Evolutionary conservation across 2,113 vertebrate genomes (phyloP).

Genomic region (Phalacrocorax aristotelis): DNA sequence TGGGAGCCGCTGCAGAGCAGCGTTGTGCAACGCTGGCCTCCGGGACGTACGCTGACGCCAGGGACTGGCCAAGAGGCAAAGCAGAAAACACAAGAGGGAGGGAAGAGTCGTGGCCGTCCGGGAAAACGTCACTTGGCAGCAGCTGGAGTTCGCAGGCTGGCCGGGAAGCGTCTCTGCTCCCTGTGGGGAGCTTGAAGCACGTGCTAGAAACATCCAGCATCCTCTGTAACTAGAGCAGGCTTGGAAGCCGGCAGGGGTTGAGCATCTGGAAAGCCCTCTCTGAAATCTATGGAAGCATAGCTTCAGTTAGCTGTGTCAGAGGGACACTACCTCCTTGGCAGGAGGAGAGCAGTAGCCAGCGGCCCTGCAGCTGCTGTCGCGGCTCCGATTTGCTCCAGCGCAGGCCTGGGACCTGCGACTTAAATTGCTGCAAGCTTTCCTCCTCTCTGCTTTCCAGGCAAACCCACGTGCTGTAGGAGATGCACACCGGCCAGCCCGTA

Average conservation of each 20-base stretch:
- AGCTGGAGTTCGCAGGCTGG: background rate
- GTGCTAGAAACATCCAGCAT: background rate
- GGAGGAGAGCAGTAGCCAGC: background rate
- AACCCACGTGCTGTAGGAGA: background rate
- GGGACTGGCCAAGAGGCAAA: background rate
- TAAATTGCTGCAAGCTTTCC: background rate
- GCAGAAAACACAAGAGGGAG: background rate
- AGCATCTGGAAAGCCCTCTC: background rate
- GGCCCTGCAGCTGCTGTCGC: too few species aligned
- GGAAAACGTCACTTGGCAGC: background rate
- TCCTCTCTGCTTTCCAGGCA: background rate
- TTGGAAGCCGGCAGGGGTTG: background rate
- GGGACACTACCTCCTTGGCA: background rate
- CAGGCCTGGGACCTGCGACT: background rate
- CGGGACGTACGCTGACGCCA: background rate
- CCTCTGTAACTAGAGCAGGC: background rate
- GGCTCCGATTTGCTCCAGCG: background rate
- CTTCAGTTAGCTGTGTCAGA: background rate
- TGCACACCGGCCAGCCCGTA: accelerated
- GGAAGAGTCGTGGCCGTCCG: accelerated
- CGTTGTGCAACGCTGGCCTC: background rate
- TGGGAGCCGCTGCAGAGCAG: accelerated
- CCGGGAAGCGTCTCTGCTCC: background rate
- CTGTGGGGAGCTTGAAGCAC: background rate
- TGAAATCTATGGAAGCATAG: background rate